Evolutionary conservation across 2,888 invertebrate genomes (phyloP).

Genomic region (Muscina levida): DNA sequence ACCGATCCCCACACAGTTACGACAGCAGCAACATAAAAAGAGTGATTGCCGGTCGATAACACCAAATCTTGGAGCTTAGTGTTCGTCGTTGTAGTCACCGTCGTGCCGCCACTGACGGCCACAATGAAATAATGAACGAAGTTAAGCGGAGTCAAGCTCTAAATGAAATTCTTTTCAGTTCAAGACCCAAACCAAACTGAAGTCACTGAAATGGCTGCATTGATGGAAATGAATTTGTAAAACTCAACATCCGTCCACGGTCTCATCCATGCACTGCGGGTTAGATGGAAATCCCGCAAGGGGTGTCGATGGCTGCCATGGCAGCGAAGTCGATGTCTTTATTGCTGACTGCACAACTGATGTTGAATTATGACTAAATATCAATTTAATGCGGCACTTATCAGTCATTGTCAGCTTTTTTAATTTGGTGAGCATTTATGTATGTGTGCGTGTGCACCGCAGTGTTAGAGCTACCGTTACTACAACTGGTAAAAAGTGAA

Average conservation of each 20-base stretch:
- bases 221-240: slow-evolving; percentile 43
- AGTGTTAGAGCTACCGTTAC: not conserved
- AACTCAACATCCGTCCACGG: slow-evolving; percentile 5
- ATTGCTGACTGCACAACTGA: slow-evolving; percentile 43
- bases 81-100: not conserved
- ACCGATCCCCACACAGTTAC: slow-evolving; percentile 4
- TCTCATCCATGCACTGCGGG: not conserved
- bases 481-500: slow-evolving; percentile 25
- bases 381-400: slow-evolving; percentile 67
- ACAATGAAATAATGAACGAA: slow-evolving; percentile 64
- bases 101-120: slow-evolving; percentile 50
- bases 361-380: slow-evolving; percentile 68
- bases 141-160: slow-evolving; percentile 64
- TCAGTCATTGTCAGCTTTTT: slow-evolving; percentile 65
- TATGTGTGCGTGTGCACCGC: not conserved
- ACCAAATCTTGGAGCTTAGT: slow-evolving; percentile 57
- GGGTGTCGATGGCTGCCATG: slow-evolving; percentile 39
- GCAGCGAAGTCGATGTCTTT: slow-evolving; percentile 26
- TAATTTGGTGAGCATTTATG: not conserved
- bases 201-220: slow-evolving; percentile 38
- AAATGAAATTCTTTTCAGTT: slow-evolving; percentile 59
- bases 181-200: slow-evolving; percentile 33
- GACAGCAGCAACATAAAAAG: not conserved
- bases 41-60: slow-evolving; percentile 64
- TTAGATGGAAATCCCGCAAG: slow-evolving; percentile 4